Percentiles rank a stretch among this genome's conserved stretches.
These are phyloP conservation scores for Plutella xylostella DNA, from an alignment of 2,888 invertebrate genomes.

Conservation along the genomic window DNA sequence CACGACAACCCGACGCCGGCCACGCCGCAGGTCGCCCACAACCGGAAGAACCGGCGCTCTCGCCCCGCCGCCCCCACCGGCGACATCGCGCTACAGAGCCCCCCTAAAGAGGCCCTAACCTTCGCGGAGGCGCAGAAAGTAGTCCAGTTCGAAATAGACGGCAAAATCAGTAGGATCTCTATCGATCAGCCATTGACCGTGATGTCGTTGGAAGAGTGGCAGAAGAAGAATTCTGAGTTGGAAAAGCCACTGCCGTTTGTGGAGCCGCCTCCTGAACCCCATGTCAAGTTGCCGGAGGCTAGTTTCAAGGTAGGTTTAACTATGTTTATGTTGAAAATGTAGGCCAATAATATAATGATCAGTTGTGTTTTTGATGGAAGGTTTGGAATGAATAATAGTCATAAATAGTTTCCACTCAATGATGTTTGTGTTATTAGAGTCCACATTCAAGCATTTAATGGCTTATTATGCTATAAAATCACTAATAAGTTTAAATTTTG, in stretches of 20 bases:
- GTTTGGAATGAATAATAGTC: too few relatives aligned
- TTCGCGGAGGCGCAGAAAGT: slow-evolving; percentile 88
- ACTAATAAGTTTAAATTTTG: too few relatives aligned
- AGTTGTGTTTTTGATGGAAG: too few relatives aligned
- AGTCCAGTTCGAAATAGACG: slow-evolving; percentile 89
- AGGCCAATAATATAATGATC: too few relatives aligned
- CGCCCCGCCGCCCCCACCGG: slow-evolving; percentile 72
- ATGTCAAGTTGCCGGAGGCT: slow-evolving; percentile 58
- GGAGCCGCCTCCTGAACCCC: slow-evolving; percentile 52
- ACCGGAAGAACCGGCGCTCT: slow-evolving; percentile 69
- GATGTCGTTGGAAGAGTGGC: slow-evolving; percentile 76
- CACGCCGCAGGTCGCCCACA: slow-evolving; percentile 71
- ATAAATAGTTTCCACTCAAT: too few relatives aligned
- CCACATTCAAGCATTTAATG: too few relatives aligned
- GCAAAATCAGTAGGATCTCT: slow-evolving; percentile 76
- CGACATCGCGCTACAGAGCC: slow-evolving; percentile 59
- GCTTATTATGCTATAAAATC: too few relatives aligned
- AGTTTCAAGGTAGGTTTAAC: slow-evolving; percentile 48
- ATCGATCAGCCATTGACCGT: slow-evolving; percentile 77
- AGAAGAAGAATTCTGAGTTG: slow-evolving; percentile 52
- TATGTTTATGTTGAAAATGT: too few relatives aligned
- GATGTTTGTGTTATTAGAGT: too few relatives aligned
- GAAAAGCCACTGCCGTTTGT: slow-evolving; percentile 56
- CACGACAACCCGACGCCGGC: slow-evolving; percentile 81
- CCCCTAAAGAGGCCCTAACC: slow-evolving; percentile 77